Base-by-base conservation (phyloP, 2,797 vertebrate species). In the Telmatherina bonti region DNA sequence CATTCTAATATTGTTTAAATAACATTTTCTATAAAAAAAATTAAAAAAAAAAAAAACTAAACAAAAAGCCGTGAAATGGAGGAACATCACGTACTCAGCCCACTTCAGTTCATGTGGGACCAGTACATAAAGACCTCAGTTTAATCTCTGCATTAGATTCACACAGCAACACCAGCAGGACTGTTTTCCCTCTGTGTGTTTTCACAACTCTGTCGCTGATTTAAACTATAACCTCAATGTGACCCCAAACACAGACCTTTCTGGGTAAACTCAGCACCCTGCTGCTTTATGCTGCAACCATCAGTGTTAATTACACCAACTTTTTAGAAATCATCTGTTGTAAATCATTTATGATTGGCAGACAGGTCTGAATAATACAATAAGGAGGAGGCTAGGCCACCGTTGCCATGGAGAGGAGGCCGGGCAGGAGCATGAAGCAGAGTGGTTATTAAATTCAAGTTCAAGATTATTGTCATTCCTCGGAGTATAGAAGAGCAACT, bases 311-410 rank as follows among this genome's bases (percentile, higher is more conserved):
- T 36, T 15, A 36, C 36, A 20, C 11, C 12, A 3, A 58, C 33
- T 24, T 36, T 12, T 18, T 1, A 45, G 41, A 45, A 20, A 20
- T 7, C 41, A 45, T 36, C 33, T 3, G 16, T 6, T 22, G 22
- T 58, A 58, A 58, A 58, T 58, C 56, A 36, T 36, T 36, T 24
- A 36, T 38, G 35, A 58, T 13, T 24, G 56, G 33, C n/a, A 31
- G 33, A 58, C 33, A 26, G n/a, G 33, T 58, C 33, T 58, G 22
- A 58, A 58, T 58, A 58, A 58, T 16, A 38, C 56, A 58, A 58
- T 58, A 58, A 58, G n/a, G 31, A 24, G 56, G 56, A 58, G 33
- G 22, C 33, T 33, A 31, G 20, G 6, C 33, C 15, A 15, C 5
- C 13, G 35, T 58, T 24, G 56, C 56, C 22, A 58, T 26, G 56